Evolutionary conservation across 2,888 invertebrate genomes (phyloP).

Genomic region (Drepana falcataria): DNA sequence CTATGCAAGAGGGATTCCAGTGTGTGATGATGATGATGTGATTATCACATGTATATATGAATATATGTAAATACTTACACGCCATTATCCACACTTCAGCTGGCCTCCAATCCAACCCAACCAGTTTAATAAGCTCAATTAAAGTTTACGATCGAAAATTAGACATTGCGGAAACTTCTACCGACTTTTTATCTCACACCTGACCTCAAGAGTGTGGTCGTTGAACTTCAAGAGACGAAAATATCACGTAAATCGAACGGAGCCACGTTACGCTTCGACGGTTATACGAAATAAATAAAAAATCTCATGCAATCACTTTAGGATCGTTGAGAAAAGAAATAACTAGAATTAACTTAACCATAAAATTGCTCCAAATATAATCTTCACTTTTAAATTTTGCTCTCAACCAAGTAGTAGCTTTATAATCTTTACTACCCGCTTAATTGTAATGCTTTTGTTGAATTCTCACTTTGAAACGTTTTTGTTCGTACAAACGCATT

Average conservation of each 20-base stretch:
- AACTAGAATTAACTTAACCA: slow-evolving; percentile 30
- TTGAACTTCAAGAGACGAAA: slow-evolving; percentile 53
- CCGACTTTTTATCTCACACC: slow-evolving; percentile 45
- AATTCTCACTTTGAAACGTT: slow-evolving; percentile 14
- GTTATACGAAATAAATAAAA: slow-evolving; percentile 10
- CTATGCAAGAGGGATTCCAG: too few species aligned
- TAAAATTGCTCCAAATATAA: slow-evolving; percentile 33
- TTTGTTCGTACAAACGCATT: slow-evolving; percentile 18
- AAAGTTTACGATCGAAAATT: slow-evolving; percentile 62
- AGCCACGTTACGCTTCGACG: slow-evolving; percentile 45
- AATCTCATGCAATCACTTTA: slow-evolving; percentile 30
- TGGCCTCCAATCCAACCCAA: slow-evolving; percentile 18
- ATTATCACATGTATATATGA: too few species aligned
- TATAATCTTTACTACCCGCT: slow-evolving; percentile 9
- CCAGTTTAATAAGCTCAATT: slow-evolving; percentile 50
- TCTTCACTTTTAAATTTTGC: slow-evolving; percentile 7
- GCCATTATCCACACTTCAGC: slow-evolving; percentile 3
- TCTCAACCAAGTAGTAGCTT: slow-evolving; percentile 12
- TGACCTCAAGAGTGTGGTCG: slow-evolving; percentile 55
- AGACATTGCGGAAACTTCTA: slow-evolving; percentile 54
- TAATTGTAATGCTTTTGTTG: slow-evolving; percentile 15
- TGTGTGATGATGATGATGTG: too few species aligned
- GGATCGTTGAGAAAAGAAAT: slow-evolving; percentile 25
- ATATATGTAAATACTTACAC: too few species aligned
- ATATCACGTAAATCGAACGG: slow-evolving; percentile 54